Evolutionary conservation across 2,797 vertebrate species (phyloP), one percentile per base, ranked within the genome.

Genomic region (Myotis findleyi): DNA sequence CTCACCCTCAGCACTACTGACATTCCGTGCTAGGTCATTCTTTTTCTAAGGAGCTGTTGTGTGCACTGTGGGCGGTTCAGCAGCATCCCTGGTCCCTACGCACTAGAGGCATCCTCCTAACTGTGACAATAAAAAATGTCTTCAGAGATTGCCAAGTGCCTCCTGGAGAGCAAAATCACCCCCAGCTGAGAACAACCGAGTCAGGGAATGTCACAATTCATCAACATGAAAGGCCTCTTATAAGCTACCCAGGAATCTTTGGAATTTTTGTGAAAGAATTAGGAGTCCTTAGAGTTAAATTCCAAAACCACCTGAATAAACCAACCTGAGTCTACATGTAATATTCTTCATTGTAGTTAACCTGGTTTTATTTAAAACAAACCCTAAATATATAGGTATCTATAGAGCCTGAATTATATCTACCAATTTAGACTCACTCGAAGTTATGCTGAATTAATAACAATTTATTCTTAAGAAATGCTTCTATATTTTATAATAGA

Each of bases 291-390:
- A 53, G 73, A 95, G 72, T 75, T 90, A 79, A 93, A 87, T 96
- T 96, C 90, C 95, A 82, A 93, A 83, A 92, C 77, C 92, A 94
- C 92, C 92, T 97, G 94, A 96, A 86, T 86, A 97, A 97, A 97
- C 94, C 91, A 96, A 85, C 51, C 84, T 80, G 41, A 96, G 76
- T 95, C 88, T 90, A 66, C 27, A 88, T 92, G 76, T 91, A 94
- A 81, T 89, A 84, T 36, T 89, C 44, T 57, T 95, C 27, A 86
- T 79, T 79, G 84, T 30, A 89, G 25, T 20, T 57, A 85, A 75
- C 44, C 53, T 49, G 2, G 88, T 73, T 77, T 86, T 47, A 51
- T 53, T 81, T 25, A 77, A 77, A 53, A 73, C 16, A n/a, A 30
- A 44, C 17, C 27, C 49, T 27, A 77, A 55, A 36, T 77, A 53